Evolutionary conservation across 2,888 invertebrate species (phyloP).

Genomic region (Coremacera marginata): DNA sequence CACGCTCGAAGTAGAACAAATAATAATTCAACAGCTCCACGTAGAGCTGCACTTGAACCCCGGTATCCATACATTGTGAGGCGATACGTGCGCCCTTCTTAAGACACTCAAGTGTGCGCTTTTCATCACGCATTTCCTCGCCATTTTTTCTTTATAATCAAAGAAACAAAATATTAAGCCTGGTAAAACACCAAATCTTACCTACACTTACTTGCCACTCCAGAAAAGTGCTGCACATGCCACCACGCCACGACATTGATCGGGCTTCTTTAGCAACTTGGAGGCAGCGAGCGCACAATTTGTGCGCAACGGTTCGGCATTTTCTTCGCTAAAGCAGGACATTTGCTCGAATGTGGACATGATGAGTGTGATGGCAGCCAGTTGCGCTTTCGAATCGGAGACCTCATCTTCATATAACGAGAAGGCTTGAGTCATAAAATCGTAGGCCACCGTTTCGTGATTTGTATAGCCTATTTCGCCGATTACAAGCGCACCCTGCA

Average conservation of each 20-base stretch:
- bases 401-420: slow-evolving; percentile 98
- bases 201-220: slow-evolving; percentile 79
- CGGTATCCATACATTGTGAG: slow-evolving; percentile 97
- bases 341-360: slow-evolving; percentile 96
- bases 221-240: slow-evolving; percentile 97
- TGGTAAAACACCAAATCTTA: not conserved
- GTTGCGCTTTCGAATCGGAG: slow-evolving; percentile 95
- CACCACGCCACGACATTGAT: slow-evolving; percentile 96
- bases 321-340: slow-evolving; percentile 95
- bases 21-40: slow-evolving; percentile 95
- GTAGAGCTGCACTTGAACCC: slow-evolving; percentile 95
- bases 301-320: slow-evolving; percentile 94
- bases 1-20: slow-evolving; percentile 91
- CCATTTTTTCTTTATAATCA: slow-evolving; percentile 64
- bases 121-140: slow-evolving; percentile 86
- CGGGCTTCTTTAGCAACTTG: slow-evolving; percentile 96
- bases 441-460: slow-evolving; percentile 97
- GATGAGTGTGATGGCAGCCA: slow-evolving; percentile 95
- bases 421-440: slow-evolving; percentile 94
- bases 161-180: not conserved
- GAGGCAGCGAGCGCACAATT: slow-evolving; percentile 97
- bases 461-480: slow-evolving; percentile 93
- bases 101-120: slow-evolving; percentile 92
- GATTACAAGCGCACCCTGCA: slow-evolving; percentile 95
- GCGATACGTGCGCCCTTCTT: slow-evolving; percentile 96